A percentile compares a stretch with the other conserved stretches of the same genome.
Evolutionary conservation across 2,888 invertebrate species (phyloP).

Genomic region (Polyommatus icarus): DNA sequence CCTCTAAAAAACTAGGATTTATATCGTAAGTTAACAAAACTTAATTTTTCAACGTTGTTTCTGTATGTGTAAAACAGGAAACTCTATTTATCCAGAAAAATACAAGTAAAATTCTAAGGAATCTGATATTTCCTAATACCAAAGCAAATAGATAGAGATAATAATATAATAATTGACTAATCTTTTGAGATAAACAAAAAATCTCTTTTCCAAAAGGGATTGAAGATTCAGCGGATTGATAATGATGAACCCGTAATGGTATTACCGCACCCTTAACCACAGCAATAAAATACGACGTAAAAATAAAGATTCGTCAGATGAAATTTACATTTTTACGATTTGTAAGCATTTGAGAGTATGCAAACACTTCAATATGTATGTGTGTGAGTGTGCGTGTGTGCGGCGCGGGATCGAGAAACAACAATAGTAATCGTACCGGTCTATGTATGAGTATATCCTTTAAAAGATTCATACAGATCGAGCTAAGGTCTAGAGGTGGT

Average conservation of each 20-base stretch:
- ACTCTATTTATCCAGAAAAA: neutral
- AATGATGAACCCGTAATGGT: neutral
- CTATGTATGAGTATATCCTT: conserved; percentile 72
- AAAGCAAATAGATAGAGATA: neutral
- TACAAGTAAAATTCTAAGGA: neutral
- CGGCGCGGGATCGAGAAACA: conserved; percentile 63
- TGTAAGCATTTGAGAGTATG: conserved; percentile 66
- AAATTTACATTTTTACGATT: conserved; percentile 74
- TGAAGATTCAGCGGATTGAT: neutral
- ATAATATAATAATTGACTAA: neutral
- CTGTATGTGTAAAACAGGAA: neutral
- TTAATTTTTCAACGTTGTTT: no score
- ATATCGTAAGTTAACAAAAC: no score
- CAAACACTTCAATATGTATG: conserved; percentile 46
- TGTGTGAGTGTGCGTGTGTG: neutral
- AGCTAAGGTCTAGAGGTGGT: conserved; percentile 49
- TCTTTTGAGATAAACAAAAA: neutral
- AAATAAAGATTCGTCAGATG: conserved; percentile 40
- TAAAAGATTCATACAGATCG: conserved; percentile 54
- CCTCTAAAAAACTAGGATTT: no score
- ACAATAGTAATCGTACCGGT: conserved; percentile 69
- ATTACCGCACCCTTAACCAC: conserved; percentile 28
- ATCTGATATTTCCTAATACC: neutral
- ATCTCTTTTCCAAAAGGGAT: conserved; percentile 7
- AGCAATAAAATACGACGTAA: conserved; percentile 33